A percentile compares a stretch with the other conserved stretches of the same genome.
These are phyloP conservation scores for Diachasma alloeum DNA, from an alignment of 1,140 invertebrate genomes.

Conservation along the genomic window DNA sequence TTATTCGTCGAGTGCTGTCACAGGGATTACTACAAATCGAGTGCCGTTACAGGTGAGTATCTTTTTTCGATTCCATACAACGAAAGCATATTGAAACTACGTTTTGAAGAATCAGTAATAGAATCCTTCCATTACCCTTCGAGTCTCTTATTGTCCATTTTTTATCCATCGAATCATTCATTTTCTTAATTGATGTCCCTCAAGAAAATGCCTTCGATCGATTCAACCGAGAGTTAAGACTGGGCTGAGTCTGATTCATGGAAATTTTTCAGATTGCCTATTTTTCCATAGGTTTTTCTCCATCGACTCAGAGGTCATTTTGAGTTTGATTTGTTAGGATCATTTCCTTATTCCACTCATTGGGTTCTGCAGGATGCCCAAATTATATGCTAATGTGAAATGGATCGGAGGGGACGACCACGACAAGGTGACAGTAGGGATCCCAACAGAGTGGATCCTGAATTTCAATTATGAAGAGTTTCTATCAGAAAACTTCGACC, in stretches of 20 bases:
- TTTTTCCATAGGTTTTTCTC: background rate
- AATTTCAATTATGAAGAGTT: background rate
- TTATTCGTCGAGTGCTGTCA: too few species aligned
- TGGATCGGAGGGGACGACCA: background rate
- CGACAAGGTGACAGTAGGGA: background rate
- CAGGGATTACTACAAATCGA: too few species aligned
- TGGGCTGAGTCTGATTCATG: background rate
- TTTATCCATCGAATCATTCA: too few species aligned
- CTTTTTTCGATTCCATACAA: background rate
- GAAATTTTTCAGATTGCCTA: background rate
- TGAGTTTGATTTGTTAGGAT: background rate
- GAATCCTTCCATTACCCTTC: background rate
- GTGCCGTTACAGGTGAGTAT: background rate
- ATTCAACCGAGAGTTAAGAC: too few species aligned
- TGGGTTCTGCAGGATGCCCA: background rate
- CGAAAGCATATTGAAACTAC: background rate
- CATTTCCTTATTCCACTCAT: background rate
- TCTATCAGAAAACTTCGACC: background rate
- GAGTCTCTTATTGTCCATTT: background rate
- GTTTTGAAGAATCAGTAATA: background rate
- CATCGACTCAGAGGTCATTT: background rate
- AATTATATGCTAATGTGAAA: background rate
- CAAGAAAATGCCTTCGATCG: too few species aligned
- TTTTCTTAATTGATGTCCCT: too few species aligned
- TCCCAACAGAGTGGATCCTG: background rate